phyloP scores from a whole-genome alignment of 64 coral and sea anemone genomes.

The Exaiptasia diaphana region DNA sequence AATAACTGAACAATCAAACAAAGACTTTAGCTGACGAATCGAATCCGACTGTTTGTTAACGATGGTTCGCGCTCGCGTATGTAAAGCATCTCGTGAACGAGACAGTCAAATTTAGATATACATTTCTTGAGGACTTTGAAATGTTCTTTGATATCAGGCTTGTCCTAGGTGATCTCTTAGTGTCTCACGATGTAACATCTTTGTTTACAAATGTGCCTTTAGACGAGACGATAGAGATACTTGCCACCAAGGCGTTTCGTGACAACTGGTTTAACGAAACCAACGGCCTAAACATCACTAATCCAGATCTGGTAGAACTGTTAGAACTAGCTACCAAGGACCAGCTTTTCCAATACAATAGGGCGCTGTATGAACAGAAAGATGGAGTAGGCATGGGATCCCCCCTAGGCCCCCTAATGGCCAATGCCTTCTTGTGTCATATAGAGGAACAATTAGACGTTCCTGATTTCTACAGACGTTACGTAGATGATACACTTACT shows the following conservation, averaged over 20 bases:
- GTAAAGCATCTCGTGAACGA: too few species aligned
- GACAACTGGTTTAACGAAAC: conserved; percentile 11
- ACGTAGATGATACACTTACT: conserved; percentile 12
- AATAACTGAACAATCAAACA: too few species aligned
- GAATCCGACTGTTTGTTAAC: too few species aligned
- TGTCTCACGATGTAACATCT: neutral
- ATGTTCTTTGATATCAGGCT: too few species aligned
- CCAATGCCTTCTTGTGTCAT: conserved; percentile 8
- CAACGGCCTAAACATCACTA: neutral
- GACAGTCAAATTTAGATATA: too few species aligned
- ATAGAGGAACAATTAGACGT: neutral
- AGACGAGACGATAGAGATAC: neutral
- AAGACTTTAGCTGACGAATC: too few species aligned
- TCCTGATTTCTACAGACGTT: conserved; percentile 7
- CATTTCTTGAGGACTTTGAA: too few species aligned
- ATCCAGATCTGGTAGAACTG: neutral
- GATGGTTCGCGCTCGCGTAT: too few species aligned
- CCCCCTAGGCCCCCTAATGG: conserved; percentile 6
- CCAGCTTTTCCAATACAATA: conserved; percentile 25
- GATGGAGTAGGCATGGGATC: conserved; percentile 20
- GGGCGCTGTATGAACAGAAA: neutral
- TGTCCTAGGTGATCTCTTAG: too few species aligned
- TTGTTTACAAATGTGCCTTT: neutral
- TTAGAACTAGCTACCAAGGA: conserved; percentile 7
- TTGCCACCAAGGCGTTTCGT: conserved; percentile 5